Evolutionary conservation across 2,113 vertebrate species (phyloP).

Genomic region (Clarias magur): DNA sequence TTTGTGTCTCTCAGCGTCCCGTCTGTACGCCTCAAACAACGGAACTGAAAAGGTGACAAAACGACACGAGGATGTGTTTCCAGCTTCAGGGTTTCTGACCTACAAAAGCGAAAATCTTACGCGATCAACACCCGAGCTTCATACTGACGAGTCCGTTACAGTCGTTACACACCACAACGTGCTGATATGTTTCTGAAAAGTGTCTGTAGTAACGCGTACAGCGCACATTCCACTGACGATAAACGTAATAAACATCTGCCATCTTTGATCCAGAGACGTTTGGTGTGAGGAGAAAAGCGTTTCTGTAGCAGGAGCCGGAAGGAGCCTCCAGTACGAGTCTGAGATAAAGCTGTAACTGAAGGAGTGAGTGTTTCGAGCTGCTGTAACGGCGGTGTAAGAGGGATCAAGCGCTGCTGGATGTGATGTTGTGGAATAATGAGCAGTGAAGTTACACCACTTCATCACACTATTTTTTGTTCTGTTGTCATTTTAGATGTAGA

Average conservation of each 20-base stretch:
- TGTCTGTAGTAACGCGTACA: not conserved
- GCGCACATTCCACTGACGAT: not conserved
- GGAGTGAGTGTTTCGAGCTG: not conserved
- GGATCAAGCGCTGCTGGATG: not conserved
- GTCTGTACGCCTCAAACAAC: conserved; percentile 21
- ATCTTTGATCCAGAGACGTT: not conserved
- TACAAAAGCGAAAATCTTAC: not conserved
- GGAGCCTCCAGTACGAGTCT: not conserved
- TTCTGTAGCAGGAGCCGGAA: not conserved
- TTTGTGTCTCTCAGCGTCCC: conserved; percentile 32
- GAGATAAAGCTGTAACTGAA: not conserved
- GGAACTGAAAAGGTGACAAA: conserved; percentile 22
- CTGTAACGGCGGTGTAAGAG: not conserved
- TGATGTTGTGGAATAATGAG: not conserved
- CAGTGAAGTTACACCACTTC: not conserved
- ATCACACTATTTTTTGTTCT: not conserved
- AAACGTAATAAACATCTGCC: not conserved
- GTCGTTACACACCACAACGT: not conserved
- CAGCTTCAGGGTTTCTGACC: conserved; percentile 1
- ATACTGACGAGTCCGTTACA: not conserved
- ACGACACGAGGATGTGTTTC: conserved; percentile 25
- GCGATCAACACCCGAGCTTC: not conserved
- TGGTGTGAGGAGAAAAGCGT: not conserved
- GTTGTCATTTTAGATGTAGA: too few species aligned
- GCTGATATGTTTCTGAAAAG: too few species aligned